A percentile compares a stretch with the other conserved stretches of the same genome.
These are phyloP conservation scores for Helicoverpa assulta DNA, from an alignment of 2,888 invertebrate species.

Conservation along the genomic window DNA sequence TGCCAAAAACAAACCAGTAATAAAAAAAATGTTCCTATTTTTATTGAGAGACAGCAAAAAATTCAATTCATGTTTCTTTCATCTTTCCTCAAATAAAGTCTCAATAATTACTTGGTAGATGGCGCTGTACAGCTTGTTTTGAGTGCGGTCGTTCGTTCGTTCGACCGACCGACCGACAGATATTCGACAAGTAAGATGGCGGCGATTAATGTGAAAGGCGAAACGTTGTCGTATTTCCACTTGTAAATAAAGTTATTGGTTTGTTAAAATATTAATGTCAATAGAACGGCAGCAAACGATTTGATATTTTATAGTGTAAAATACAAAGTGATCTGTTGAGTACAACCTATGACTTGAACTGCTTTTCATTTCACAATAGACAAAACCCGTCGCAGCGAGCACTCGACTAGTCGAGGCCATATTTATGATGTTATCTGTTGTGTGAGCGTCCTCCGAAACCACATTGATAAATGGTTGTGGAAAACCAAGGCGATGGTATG, in stretches of 20 bases:
- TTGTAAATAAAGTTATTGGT: conserved; percentile 88
- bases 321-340: conserved; percentile 77
- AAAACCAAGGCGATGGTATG: conserved; percentile 87
- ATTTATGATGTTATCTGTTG: conserved; percentile 91
- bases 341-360: conserved; percentile 76
- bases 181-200: conserved; percentile 92
- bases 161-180: conserved; percentile 81
- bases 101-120: conserved; percentile 80
- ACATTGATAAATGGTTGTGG: conserved; percentile 85
- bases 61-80: not conserved
- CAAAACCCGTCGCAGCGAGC: conserved; percentile 89
- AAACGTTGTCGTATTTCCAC: conserved; percentile 89
- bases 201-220: conserved; percentile 92
- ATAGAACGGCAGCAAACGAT: conserved; percentile 70
- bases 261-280: conserved; percentile 75
- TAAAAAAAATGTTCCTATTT: not conserved
- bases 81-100: not conserved
- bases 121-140: conserved; percentile 89
- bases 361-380: conserved; percentile 88
- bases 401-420: conserved; percentile 91
- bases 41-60: not conserved
- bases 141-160: conserved; percentile 88
- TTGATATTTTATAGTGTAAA: conserved; percentile 74
- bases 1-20: too few species aligned
- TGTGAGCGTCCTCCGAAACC: conserved; percentile 88